Base-by-base conservation (phyloP, 2,888 invertebrate species). In the Hesperia comma region DNA sequence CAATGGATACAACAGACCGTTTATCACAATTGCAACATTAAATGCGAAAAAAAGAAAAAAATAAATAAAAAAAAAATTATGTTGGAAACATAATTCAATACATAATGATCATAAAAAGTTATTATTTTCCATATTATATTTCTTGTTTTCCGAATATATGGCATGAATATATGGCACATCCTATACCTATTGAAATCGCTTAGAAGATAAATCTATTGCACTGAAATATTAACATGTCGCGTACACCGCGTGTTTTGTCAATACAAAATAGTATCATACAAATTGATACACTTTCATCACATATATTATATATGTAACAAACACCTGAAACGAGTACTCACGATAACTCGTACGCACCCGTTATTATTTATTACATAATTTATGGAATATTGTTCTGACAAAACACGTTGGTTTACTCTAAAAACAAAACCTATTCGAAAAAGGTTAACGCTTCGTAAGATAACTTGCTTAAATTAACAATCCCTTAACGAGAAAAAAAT, bases 201-300 rank as follows among this genome's bases (percentile, higher is more conserved):
- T 49, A 46, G 32, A 69, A 72, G 69, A 69, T 67, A 71, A 63
- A 49, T 51, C 72, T 74, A 74, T 72, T 72, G 71, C 72, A 74
- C 72, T 71, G 73, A 68, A 61, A 37, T 70, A 73, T 72, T 60
- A 54, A 64, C 64, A 60, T 58, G 60, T 69, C 14, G 1, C 10
- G 46, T 37, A 68, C 67, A 63, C 58, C 33, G 14, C 14, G 6
- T 57, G 40, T 51, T 63, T 57, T 32, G 57, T 32, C 56, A 37
- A 19, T 6, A 15, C 33, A 43, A 12, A 14, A 14, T 2, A 14
- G 6, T 51, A 15, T 21, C 21, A 8, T 51, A 51, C 6, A 5
- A 19, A 14, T 1, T 51, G 21, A 19, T 6, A 19, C 37, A 12
- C 10, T 12, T n/a, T 37, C 12, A 37, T 37, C 37, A 37, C 12